A percentile compares a stretch with the other conserved stretches of the same genome.
These are phyloP conservation scores for Dipodomys ordii DNA, from an alignment of 2,113 vertebrate genomes.

Conservation along the genomic window DNA sequence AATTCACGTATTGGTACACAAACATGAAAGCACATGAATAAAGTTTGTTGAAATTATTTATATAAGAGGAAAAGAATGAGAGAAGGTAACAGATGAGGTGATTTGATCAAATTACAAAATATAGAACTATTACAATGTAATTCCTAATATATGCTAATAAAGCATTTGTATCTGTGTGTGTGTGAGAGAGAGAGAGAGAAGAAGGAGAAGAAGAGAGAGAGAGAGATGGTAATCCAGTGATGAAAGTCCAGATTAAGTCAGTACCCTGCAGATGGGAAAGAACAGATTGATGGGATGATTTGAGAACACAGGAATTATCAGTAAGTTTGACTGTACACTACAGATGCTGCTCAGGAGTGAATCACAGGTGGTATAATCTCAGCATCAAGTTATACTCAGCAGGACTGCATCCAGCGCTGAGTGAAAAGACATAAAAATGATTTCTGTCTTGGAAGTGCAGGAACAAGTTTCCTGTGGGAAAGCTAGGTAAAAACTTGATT, in stretches of 20 bases:
- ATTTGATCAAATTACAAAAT: too few relatives aligned
- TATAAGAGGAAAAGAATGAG: too few relatives aligned
- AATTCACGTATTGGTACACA: too few relatives aligned
- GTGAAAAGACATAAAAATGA: background rate
- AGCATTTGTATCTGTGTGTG: too few relatives aligned
- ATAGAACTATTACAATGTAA: too few relatives aligned
- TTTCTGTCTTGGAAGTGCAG: background rate
- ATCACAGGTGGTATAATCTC: accelerated
- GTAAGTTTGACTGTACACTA: accelerated
- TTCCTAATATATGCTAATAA: too few relatives aligned
- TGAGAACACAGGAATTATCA: background rate
- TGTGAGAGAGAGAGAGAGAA: too few relatives aligned
- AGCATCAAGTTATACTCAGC: too few relatives aligned
- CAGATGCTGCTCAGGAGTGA: background rate
- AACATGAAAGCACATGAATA: too few relatives aligned
- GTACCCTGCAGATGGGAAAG: background rate
- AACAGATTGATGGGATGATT: background rate
- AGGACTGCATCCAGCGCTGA: background rate
- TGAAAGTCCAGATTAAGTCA: background rate
- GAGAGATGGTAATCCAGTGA: background rate
- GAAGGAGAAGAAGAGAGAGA: too few relatives aligned
- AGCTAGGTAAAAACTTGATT: background rate
- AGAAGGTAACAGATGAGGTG: too few relatives aligned
- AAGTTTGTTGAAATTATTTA: too few relatives aligned
- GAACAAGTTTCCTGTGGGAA: background rate